Conservation (phyloP, 1,140 invertebrate species). For the Oreohelix idahoensis region DNA sequence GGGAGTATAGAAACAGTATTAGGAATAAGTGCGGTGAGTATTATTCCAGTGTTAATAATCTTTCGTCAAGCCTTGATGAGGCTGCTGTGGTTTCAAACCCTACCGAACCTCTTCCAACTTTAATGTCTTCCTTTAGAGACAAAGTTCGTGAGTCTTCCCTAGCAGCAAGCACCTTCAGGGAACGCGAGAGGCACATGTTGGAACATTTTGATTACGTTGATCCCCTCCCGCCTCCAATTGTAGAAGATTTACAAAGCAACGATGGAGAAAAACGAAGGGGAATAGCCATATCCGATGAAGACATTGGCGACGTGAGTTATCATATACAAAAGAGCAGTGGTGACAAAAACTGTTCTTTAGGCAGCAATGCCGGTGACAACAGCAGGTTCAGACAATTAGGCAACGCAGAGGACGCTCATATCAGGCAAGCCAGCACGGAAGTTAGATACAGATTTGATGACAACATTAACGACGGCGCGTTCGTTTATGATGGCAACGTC, state of each 20-base stretch:
- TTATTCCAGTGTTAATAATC: slow-evolving; percentile 44
- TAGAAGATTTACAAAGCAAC: background rate
- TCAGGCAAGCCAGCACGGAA: background rate
- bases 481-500: background rate
- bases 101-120: slow-evolving; percentile 43
- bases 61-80: slow-evolving; percentile 32
- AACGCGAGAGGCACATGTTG: slow-evolving; percentile 45
- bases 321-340: background rate
- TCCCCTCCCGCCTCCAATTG: slow-evolving; percentile 19
- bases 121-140: slow-evolving; percentile 52
- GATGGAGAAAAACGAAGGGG: slow-evolving; percentile 33
- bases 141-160: slow-evolving; percentile 50
- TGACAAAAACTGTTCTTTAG: background rate
- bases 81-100: background rate
- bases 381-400: background rate
- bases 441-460: slow-evolving; percentile 40
- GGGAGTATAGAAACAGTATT: slow-evolving; percentile 52
- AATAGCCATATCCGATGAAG: slow-evolving; percentile 7
- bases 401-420: slow-evolving; percentile 33
- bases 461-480: background rate
- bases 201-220: slow-evolving; percentile 34
- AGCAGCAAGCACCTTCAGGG: slow-evolving; percentile 46
- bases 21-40: slow-evolving; percentile 49
- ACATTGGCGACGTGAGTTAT: background rate
- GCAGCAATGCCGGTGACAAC: background rate